phyloP scores from a whole-genome alignment of 2,888 invertebrate species.

The Agrilus mali region DNA sequence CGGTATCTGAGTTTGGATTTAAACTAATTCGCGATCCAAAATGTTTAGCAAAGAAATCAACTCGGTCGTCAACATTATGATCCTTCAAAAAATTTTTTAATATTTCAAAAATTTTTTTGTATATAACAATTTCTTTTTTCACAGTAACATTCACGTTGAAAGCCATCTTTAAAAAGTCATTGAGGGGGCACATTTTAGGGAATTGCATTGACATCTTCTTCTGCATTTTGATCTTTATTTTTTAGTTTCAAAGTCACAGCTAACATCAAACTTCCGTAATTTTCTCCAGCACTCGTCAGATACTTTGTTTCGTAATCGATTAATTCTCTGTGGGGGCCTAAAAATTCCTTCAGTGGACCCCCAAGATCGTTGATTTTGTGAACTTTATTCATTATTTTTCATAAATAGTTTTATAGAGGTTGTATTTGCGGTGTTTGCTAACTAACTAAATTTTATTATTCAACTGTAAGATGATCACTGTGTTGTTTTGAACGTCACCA shows the following conservation, averaged over 20 bases:
- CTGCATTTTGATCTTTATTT: constrained; percentile 11
- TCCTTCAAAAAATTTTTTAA: constrained; percentile 34
- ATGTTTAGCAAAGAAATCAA: constrained; percentile 34
- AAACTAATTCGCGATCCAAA: constrained; percentile 35
- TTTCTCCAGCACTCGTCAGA: constrained; percentile 41
- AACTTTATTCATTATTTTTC: constrained; percentile 1
- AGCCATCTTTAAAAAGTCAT: constrained; percentile 32
- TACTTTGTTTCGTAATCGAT: constrained; percentile 25
- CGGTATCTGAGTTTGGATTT: constrained; percentile 16
- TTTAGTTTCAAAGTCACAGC: constrained; percentile 23
- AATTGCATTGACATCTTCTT: constrained; percentile 32
- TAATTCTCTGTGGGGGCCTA: constrained; percentile 6
- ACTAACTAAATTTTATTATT: no score
- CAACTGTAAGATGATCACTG: no score
- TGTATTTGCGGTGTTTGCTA: background rate
- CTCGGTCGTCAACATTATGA: constrained; percentile 25
- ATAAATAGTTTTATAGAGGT: constrained; percentile 1
- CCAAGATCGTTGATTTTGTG: constrained; percentile 8
- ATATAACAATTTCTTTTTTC: constrained; percentile 39
- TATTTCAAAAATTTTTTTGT: constrained; percentile 32
- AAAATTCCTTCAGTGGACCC: constrained; percentile 4
- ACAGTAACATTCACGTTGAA: constrained; percentile 39
- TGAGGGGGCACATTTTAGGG: constrained; percentile 40
- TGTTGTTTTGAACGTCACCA: no score
- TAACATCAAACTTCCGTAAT: constrained; percentile 44